Base-by-base conservation (phyloP, 35 echinoderm and acorn worm genomes). In the Amphiura filiformis region DNA sequence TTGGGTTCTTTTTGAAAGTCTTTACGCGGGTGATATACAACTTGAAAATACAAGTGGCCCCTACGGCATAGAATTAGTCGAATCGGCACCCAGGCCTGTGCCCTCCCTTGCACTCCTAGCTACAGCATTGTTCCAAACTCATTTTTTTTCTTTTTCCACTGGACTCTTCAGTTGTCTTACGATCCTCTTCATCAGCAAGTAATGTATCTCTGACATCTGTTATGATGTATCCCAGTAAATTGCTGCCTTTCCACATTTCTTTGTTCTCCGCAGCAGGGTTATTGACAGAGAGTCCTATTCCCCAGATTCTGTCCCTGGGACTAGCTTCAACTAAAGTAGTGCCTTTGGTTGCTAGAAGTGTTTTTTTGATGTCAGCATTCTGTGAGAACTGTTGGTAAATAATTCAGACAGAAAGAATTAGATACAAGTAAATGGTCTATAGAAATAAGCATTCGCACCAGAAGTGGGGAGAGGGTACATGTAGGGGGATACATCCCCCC, bases 331-430 rank as follows among this genome's bases (percentile, higher is more conserved):
- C 95, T 42, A 98, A 82, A 0, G 83, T 82, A 0, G 81, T 98
- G 17, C 92, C 92, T 26, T 81, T 30, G 13, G 95, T 98, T 1
- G n/a, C 56, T 39, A 98, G 37, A 31, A 98, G 57, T 39, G 77
- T 22, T 36, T 76, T 56, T 41, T 89, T 89, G 0, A 98, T 76
- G 41, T 94, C 87, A 20, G 36, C 14, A 77, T 98, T 98, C 75
- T 98, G 95, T 83, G 95, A 98, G 44, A 98, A 98, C 95, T 98
- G 83, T 12, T 77, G 78, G n/a, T n/a, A n/a, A 4, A 57, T 22
- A 83, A 36, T 4, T 26, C 31, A 32, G 40, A 89, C 23, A 36
- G 39, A 37, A 26, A 34, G n/a, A 31, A 39, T 83, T 20, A 39
- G 47, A 56, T 56, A 26, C 12, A n/a, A 30, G 20, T 78, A 1